A percentile compares a stretch with the other conserved stretches of the same genome.
Evolutionary conservation across 1,140 invertebrate species (phyloP).

Genomic region (Oncopodura yosiiana): DNA sequence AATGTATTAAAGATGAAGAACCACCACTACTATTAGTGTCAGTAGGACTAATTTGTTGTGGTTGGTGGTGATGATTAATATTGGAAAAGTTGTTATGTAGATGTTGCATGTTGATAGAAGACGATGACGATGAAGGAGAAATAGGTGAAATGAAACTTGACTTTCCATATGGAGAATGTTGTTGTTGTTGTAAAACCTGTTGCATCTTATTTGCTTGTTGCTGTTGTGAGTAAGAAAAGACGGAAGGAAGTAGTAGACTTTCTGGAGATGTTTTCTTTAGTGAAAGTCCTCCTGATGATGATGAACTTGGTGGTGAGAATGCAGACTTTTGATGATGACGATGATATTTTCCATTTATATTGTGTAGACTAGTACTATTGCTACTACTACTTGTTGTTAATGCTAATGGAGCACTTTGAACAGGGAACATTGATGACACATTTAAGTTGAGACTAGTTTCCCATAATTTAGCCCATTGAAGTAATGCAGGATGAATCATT

Average conservation of each 20-base stretch:
- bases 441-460: not conserved
- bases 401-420: slow-evolving; percentile 17
- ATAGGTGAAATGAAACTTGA: not conserved
- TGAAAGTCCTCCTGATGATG: no score
- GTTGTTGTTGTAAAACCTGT: not conserved
- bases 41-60: no score
- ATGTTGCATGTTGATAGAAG: not conserved
- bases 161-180: not conserved
- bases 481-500: slow-evolving; percentile 21
- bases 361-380: no score
- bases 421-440: slow-evolving; percentile 7
- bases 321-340: no score
- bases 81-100: not conserved
- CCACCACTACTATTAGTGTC: no score
- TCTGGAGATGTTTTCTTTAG: not conserved
- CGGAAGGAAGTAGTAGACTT: slow-evolving; percentile 13
- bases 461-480: slow-evolving; percentile 32
- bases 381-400: slow-evolving; percentile 16
- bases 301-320: not conserved
- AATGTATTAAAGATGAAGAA: not conserved
- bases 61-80: not conserved
- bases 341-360: no score
- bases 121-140: not conserved
- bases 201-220: not conserved
- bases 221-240: slow-evolving; percentile 16